These are phyloP conservation scores for Podarcis lilfordi DNA, from an alignment of 2,797 vertebrate genomes.

Conservation along the genomic window DNA sequence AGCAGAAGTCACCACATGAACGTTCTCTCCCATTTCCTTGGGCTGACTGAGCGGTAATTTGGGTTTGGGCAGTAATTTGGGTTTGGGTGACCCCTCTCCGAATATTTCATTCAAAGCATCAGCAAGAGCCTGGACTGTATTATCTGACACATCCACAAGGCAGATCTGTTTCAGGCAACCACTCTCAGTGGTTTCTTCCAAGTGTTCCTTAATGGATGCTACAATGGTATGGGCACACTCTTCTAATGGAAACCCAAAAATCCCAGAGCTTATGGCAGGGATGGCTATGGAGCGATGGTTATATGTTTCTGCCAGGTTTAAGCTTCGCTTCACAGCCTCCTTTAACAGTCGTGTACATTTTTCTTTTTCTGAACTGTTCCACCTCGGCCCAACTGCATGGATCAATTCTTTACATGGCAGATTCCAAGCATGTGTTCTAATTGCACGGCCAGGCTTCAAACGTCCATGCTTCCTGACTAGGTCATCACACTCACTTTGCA, in stretches of 20 bases:
- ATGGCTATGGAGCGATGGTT: conserved; percentile 79
- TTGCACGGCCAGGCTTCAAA: conserved; percentile 67
- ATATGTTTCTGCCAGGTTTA: conserved; percentile 71
- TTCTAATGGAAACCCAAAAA: conserved; percentile 82
- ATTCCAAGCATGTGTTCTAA: conserved; percentile 72
- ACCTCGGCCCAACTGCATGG: conserved; percentile 84
- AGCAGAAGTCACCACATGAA: conserved; percentile 60
- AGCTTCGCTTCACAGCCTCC: conserved; percentile 70
- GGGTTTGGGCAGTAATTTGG: rapidly evolving
- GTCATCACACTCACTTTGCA: conserved; percentile 77
- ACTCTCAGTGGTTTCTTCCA: conserved; percentile 43
- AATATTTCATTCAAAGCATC: conserved; percentile 53
- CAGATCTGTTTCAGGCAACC: conserved; percentile 78
- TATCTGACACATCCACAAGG: conserved; percentile 77
- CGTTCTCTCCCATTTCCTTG: background rate
- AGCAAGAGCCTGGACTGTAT: conserved; percentile 66
- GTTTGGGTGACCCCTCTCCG: rapidly evolving
- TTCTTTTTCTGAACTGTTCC: conserved; percentile 1
- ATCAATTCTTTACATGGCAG: conserved; percentile 83
- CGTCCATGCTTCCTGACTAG: conserved; percentile 55
- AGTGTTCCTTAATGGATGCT: conserved; percentile 73
- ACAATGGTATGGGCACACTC: conserved; percentile 78
- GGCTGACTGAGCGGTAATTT: rapidly evolving
- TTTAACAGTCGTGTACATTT: conserved; percentile 57
- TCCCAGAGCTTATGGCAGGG: conserved; percentile 83